A percentile compares a stretch with the other conserved stretches of the same genome.
These are phyloP conservation scores for Enteromius viviparus DNA, from an alignment of 2,797 vertebrate species.

Conservation along the genomic window DNA sequence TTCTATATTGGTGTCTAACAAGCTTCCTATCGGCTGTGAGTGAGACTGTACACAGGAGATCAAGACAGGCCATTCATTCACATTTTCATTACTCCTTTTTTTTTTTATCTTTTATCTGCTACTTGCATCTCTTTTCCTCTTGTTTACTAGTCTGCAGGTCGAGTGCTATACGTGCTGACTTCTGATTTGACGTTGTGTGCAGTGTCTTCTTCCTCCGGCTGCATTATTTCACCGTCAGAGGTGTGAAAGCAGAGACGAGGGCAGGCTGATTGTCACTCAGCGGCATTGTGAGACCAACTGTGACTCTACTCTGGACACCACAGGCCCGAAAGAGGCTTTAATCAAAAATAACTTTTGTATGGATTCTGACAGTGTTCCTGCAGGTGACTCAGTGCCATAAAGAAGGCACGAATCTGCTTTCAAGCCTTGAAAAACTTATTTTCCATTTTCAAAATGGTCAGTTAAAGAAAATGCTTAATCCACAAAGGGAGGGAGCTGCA, in stretches of 20 bases:
- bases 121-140: slow-evolving; percentile 13
- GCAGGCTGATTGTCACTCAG: slow-evolving; percentile 54
- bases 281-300: slow-evolving; percentile 41
- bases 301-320: slow-evolving; percentile 3
- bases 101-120: slow-evolving; percentile 35
- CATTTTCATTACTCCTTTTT: slow-evolving; percentile 37
- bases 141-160: slow-evolving; percentile 26
- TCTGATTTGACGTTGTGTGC: slow-evolving; percentile 40
- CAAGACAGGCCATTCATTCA: slow-evolving; percentile 31
- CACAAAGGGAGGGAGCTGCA: background rate
- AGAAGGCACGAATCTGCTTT: background rate
- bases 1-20: slow-evolving; percentile 23
- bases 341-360: slow-evolving; percentile 55
- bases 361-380: slow-evolving; percentile 37
- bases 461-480: background rate
- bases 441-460: background rate
- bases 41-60: slow-evolving; percentile 12
- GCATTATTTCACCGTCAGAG: slow-evolving; percentile 47
- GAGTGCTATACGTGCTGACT: slow-evolving; percentile 21
- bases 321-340: slow-evolving; percentile 50
- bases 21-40: slow-evolving; percentile 19
- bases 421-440: background rate
- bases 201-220: slow-evolving; percentile 1
- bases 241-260: slow-evolving; percentile 33
- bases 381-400: slow-evolving; percentile 13